Evolutionary conservation across 23 tunicate genomes (phyloP).

Genomic region (Clavelina lepadiformis): DNA sequence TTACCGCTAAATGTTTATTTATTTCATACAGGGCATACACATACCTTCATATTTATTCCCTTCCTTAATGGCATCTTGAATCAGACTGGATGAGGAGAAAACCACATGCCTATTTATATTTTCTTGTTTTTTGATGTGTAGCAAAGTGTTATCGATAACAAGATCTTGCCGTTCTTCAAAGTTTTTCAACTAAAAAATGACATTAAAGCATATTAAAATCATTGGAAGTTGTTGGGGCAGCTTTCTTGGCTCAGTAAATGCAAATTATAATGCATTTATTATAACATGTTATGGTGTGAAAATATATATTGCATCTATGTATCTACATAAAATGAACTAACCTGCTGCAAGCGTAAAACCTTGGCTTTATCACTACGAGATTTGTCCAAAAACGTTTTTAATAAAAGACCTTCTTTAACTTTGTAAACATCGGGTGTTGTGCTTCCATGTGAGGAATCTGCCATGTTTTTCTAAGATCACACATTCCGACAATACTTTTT

Average conservation of each 20-base stretch:
- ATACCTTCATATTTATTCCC: slow-evolving; percentile 68
- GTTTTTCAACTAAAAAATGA: slow-evolving; percentile 27
- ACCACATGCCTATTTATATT: slow-evolving; percentile 7
- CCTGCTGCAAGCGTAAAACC: slow-evolving; percentile 56
- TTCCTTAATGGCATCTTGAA: slow-evolving; percentile 66
- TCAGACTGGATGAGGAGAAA: slow-evolving; percentile 27
- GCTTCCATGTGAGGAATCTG: no score
- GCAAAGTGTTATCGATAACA: not conserved
- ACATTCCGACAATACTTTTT: no score
- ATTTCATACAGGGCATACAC: not conserved
- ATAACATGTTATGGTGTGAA: no score
- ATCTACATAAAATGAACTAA: not conserved
- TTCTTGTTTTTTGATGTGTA: not conserved
- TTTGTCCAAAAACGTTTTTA: slow-evolving; percentile 27
- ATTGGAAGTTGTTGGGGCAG: no score
- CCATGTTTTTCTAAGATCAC: no score
- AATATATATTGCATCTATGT: no score
- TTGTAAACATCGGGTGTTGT: slow-evolving; percentile 10
- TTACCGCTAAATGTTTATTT: no score
- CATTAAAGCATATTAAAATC: not conserved
- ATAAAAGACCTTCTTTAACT: slow-evolving; percentile 41
- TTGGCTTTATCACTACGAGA: slow-evolving; percentile 47
- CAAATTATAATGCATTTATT: no score
- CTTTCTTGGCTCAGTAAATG: no score
- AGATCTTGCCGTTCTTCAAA: slow-evolving; percentile 9